Conservation (phyloP, 2,113 vertebrate genomes). For the Rhinopithecus roxellana region DNA sequence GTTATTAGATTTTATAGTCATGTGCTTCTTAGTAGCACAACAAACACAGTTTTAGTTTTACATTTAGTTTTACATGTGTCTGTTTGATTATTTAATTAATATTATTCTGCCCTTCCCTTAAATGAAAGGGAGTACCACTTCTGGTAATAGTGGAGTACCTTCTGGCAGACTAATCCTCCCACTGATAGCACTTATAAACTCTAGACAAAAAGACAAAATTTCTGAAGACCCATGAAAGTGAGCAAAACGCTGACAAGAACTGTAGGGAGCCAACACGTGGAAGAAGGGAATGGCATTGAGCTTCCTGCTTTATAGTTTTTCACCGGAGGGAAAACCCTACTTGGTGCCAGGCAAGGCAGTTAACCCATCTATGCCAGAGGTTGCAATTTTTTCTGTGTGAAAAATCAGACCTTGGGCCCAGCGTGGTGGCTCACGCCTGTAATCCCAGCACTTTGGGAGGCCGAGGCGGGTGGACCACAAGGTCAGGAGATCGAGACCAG, state of each 20-base stretch:
- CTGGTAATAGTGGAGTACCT: background rate
- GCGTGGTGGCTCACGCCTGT: too few relatives aligned
- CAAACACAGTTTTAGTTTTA: background rate
- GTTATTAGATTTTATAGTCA: background rate
- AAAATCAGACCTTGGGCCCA: too few relatives aligned
- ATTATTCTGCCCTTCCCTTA: background rate
- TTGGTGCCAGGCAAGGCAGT: background rate
- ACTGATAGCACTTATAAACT: background rate
- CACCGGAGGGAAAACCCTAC: background rate
- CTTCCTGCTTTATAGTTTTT: background rate
- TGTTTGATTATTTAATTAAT: background rate
- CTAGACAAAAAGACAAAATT: background rate
- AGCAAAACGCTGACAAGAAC: background rate
- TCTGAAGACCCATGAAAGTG: background rate
- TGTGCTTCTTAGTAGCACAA: background rate
- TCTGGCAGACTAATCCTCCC: background rate
- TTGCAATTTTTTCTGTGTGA: too few relatives aligned
- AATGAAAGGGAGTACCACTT: background rate
- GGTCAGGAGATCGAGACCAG: too few relatives aligned
- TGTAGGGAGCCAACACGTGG: background rate
- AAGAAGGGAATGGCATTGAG: background rate
- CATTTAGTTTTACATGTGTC: background rate
- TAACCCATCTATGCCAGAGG: background rate
- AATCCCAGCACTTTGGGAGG: too few relatives aligned
- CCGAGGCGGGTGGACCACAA: accelerated